Base-by-base conservation (phyloP, 2,888 invertebrate species). In the Ormyrus thymus region DNA sequence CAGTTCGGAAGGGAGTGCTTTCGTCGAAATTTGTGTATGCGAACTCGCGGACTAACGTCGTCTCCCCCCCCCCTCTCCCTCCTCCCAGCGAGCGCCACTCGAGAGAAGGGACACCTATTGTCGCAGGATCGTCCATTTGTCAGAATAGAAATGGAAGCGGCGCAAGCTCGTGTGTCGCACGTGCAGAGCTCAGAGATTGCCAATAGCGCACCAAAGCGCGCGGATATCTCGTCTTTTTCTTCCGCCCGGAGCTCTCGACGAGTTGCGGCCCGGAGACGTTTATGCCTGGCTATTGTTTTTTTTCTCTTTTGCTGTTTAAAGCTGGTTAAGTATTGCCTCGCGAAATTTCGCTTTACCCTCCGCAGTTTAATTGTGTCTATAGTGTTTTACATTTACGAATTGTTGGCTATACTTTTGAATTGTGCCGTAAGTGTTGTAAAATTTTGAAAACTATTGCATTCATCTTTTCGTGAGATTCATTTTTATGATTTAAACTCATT, bases 1-100 rank as follows among this genome's bases (percentile, higher is more conserved):
- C 86, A 86, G 84, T 85, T 85, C 84, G 86, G 84, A 86, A 86
- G 83, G 83, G 82, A 84, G 84, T 84, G 84, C 86, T 86, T 86
- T 86, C 83, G 81, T 83, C 79, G 84, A 83, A 86, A 86, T 86
- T 86, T 86, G 86, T 86, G 84, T 84, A 84, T 81, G 82, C 81
- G 78, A 81, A 82, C 82, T 81, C 83, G 83, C 82, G 80, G 83
- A 83, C 83, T 83, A 81, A 77, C 79, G 79, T 78, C 69, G 65
- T 77, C 15, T 53, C 62, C 62, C 70, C 10, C 46, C 48, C 56
- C 56, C n/a, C 13, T 7, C 80, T 80, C 82, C 84, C 74, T 80
- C 83, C 84, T 85, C 83, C 83, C 83, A 29, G 82, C 78, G 70
- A 45, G 13, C 13, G 29, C 29, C 29, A 29, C 29, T 29, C 76